Evolutionary conservation across 1,140 invertebrate species (phyloP).

Genomic region (Zeugodacus cucurbitae): DNA sequence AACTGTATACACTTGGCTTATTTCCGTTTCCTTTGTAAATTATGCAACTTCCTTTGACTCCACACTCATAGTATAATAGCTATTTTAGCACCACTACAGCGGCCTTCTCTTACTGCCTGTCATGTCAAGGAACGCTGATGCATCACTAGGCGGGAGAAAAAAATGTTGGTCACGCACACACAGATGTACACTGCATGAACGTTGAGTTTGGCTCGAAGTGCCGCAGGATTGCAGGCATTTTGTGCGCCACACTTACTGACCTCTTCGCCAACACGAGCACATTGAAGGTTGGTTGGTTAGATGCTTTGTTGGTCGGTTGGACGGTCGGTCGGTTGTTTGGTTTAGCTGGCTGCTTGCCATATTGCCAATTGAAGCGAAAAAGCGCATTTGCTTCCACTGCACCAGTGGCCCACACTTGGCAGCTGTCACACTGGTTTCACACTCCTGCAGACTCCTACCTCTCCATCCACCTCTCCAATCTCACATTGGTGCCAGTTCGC

Average conservation of each 20-base stretch:
- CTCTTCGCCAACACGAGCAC: neutral
- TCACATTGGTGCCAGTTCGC: neutral
- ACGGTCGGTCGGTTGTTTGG: neutral
- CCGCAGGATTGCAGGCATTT: neutral
- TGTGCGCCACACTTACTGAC: neutral
- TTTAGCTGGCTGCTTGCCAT: neutral
- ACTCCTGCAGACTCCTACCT: neutral
- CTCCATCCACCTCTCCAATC: neutral
- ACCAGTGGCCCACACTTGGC: slow-evolving; percentile 1
- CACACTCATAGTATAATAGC: neutral
- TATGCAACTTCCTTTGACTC: neutral
- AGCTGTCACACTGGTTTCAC: neutral
- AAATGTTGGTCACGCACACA: neutral
- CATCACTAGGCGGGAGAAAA: neutral
- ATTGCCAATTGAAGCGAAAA: slow-evolving; percentile 28
- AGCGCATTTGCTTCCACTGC: neutral
- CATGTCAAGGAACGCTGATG: neutral
- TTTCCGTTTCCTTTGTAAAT: slow-evolving; percentile 21
- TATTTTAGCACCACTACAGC: neutral
- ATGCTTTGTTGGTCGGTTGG: neutral
- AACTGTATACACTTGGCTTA: neutral
- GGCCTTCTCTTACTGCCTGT: neutral
- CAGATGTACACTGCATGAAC: neutral
- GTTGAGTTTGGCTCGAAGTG: neutral
- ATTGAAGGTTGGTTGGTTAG: neutral